Evolutionary conservation across 1,140 invertebrate species (phyloP), one percentile per base, ranked within the genome.

Genomic region (Drosophila busckii): DNA sequence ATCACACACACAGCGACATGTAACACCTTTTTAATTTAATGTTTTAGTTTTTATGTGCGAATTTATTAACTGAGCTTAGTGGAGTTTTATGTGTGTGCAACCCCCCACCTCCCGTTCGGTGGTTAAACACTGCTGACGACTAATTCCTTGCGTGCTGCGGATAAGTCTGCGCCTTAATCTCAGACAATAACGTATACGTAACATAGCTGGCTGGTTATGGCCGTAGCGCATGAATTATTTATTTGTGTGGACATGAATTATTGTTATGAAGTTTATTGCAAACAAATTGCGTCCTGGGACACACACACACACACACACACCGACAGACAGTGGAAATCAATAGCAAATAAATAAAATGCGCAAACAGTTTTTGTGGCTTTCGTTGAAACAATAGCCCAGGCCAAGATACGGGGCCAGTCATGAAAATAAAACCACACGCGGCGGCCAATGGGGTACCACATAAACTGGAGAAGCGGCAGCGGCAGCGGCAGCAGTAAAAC

Each of bases 201-300:
- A 5, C 16, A 8, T 28, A 25, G 20, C 15, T 12, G 19, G 6
- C 28, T 16, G 28, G n/a, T 42, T 19, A 22, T 38, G 56, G 48
- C 32, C 53, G n/a, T n/a, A 56, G 34, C 13, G 26, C 78, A 84
- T 84, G 78, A 84, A 84, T 84, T 84, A 84, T 84, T 84, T 84
- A 84, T 84, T 80, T 73, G 68, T 84, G 68, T 68, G 78, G 78
- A 84, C 78, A 84, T 84, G 78, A 84, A 84, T 84, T 84, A 84
- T 78, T 84, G 80, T 84, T 84, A 84, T 84, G 80, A 84, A 84
- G 78, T 84, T 84, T 84, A 84, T 84, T 80, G 78, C 78, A 84
- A 84, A 84, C 80, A 84, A 84, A 84, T 84, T 84, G 71, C 71
- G 78, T 80, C 71, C 78, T 69, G 78, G 76, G 78, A 83, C n/a